Evolutionary conservation across 2,888 invertebrate genomes (phyloP), one percentile per base, ranked within the genome.

Genomic region (Dromius quadrimaculatus): DNA sequence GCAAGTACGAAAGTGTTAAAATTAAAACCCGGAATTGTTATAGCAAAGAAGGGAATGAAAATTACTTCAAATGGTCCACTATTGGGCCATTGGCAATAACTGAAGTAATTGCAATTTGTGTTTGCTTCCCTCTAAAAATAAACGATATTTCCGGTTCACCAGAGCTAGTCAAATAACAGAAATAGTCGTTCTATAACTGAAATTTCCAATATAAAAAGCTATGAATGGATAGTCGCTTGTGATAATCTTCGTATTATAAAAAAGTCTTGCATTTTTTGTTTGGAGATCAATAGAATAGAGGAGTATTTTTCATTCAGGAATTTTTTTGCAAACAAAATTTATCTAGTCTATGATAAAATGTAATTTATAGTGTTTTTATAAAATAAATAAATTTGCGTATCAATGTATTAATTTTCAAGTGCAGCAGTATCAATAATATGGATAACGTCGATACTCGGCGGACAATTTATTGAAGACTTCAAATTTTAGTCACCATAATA

Each of bases 301-400:
- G n/a, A 36, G 3, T 36, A 22, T 47, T 47, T 28, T 54, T 54
- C 50, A 54, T 54, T 54, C 28, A 54, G 13, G 28, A 28, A 23
- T 28, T 8, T 38, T 11, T 38, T 20, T 8, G 41, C 41, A 61
- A 61, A 61, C 41, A 61, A 38, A 38, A 23, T 41, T 61, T 61
- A 61, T 61, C 61, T 11, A 20, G 22, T 38, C 13, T 50, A 22
- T 23, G 61, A 61, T 61, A 61, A 61, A 17, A 61, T 9, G 61
- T 61, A 41, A 61, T 61, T 20, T 61, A 61, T 19, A 38, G 32
- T 20, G 19, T 41, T 54, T 19, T 61, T 41, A 41, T n/a, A n/a
- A 41, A 61, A 61, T 61, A 61, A 61, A 61, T 61, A 61, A 61
- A 22, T 5, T 38, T 8, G 22, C 22, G n/a, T 61, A 61, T 61